These are phyloP conservation scores for Axis porcinus DNA, from an alignment of 2,113 vertebrate genomes.

Conservation along the genomic window DNA sequence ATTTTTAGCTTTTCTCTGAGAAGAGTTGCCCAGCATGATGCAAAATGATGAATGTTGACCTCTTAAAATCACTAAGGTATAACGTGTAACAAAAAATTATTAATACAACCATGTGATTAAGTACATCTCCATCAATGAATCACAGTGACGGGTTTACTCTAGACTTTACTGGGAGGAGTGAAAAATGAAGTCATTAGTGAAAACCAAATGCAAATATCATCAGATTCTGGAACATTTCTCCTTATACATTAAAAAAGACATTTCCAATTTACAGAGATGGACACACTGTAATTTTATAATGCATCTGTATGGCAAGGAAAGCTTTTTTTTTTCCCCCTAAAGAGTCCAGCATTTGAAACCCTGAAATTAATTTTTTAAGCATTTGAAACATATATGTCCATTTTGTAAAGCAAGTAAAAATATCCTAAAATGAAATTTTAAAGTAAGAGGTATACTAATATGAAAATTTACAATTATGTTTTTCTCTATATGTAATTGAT, in stretches of 20 bases:
- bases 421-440: background rate
- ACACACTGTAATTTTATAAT: background rate
- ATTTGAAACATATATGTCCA: background rate
- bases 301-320: background rate
- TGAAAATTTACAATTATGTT: background rate
- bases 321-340: background rate
- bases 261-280: conserved; percentile 39
- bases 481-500: background rate
- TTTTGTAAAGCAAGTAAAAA: background rate
- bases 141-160: conserved; percentile 68
- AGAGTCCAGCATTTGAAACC: background rate
- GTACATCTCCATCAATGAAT: conserved; percentile 71
- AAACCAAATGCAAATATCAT: conserved; percentile 79
- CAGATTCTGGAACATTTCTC: conserved; percentile 70
- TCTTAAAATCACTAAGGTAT: conserved; percentile 78
- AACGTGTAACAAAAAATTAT: conserved; percentile 73
- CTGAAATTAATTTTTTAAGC: background rate
- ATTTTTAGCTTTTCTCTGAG: conserved; percentile 55
- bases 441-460: background rate
- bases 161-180: conserved; percentile 69
- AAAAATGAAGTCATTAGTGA: conserved; percentile 80
- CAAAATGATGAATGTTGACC: conserved; percentile 79
- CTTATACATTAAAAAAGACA: conserved; percentile 58
- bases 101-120: conserved; percentile 73
- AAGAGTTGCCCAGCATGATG: conserved; percentile 67